A percentile compares a stretch with the other conserved stretches of the same genome.
Evolutionary conservation across 2,113 vertebrate species (phyloP).

Genomic region (Chaenocephalus aceratus): DNA sequence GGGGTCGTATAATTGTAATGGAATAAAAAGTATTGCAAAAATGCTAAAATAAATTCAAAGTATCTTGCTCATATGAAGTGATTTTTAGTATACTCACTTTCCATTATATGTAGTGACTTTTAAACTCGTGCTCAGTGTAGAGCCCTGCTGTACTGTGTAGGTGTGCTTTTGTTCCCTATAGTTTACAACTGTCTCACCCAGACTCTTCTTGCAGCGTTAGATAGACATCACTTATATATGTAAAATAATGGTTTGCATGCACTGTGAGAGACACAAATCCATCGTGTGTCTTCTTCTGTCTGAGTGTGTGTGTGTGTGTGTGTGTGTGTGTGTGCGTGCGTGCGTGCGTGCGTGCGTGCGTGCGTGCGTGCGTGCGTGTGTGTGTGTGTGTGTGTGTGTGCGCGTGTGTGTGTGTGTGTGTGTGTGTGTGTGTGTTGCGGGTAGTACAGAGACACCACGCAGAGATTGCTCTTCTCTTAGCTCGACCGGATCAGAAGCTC

Average conservation of each 20-base stretch:
- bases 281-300: constrained; percentile 16
- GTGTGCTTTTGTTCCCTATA: constrained; percentile 10
- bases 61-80: neutral
- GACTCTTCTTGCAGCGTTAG: constrained; percentile 4
- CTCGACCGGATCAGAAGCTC: constrained; percentile 65
- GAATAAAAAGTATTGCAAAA: neutral
- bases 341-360: constrained; percentile 18
- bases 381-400: neutral
- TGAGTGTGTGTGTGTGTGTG: constrained; percentile 15
- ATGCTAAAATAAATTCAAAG: too few relatives aligned
- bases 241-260: constrained; percentile 6
- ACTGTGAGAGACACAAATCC: neutral
- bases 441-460: constrained; percentile 48
- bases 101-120: neutral
- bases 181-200: neutral
- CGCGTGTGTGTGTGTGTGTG: constrained; percentile 13
- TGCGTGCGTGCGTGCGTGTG: constrained; percentile 9
- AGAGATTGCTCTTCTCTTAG: constrained; percentile 56
- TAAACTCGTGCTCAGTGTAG: neutral
- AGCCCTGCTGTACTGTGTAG: neutral
- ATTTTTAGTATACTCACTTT: neutral
- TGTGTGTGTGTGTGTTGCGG: constrained; percentile 25
- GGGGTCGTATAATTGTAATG: neutral
- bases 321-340: constrained; percentile 23
- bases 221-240: constrained; percentile 16